Conservation (phyloP, 1,140 invertebrate species). For the Zaprionus tsacasi region DNA sequence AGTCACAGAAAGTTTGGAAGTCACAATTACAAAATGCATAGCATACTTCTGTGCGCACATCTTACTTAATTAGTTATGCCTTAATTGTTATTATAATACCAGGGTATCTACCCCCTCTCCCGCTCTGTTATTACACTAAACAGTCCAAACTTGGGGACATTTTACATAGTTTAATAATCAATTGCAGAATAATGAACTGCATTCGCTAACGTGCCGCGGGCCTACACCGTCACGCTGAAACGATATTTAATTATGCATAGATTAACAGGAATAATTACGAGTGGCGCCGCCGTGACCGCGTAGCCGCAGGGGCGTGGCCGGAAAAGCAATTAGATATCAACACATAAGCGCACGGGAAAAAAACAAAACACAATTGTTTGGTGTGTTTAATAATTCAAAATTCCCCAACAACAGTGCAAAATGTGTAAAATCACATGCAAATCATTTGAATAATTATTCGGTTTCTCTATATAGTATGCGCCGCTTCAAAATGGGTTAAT, state of each 20-base stretch:
- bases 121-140: too few relatives aligned
- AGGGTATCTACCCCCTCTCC: not conserved
- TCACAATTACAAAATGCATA: not conserved
- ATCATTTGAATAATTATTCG: constrained; percentile 14
- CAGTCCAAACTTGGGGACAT: constrained; percentile 17
- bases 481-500: constrained; percentile 32
- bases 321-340: constrained; percentile 41
- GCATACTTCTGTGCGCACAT: not conserved
- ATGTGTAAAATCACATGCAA: constrained; percentile 4
- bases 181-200: constrained; percentile 38
- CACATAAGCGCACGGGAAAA: not conserved
- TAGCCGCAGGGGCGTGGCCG: constrained; percentile 27
- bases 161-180: constrained; percentile 25
- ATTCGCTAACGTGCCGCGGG: constrained; percentile 3
- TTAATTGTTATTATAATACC: not conserved
- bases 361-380: constrained; percentile 5
- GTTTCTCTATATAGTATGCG: not conserved
- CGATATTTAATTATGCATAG: constrained; percentile 73
- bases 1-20: too few relatives aligned
- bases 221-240: constrained; percentile 39
- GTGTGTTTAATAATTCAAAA: constrained; percentile 44
- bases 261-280: constrained; percentile 44
- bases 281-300: not conserved
- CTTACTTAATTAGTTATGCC: not conserved
- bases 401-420: not conserved